Evolutionary conservation across 1,140 invertebrate species (phyloP).

Genomic region (Brachionus paranguensis): DNA sequence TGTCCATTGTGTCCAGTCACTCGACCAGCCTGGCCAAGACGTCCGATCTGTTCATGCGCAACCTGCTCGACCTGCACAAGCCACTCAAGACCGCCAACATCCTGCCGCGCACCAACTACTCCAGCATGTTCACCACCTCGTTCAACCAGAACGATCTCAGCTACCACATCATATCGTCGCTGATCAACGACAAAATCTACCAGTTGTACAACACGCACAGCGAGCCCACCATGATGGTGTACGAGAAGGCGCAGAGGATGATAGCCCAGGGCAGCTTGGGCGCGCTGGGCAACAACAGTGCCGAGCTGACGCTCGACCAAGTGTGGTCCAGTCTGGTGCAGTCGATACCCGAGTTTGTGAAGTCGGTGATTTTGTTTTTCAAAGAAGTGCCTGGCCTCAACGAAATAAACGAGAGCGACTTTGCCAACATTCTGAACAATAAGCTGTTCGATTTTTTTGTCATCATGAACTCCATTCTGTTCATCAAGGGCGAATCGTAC

Average conservation of each 20-base stretch:
- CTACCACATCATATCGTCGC: constrained; percentile 16
- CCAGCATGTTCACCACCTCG: neutral
- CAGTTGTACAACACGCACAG: constrained; percentile 24
- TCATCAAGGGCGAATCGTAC: neutral
- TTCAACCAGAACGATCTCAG: constrained; percentile 3
- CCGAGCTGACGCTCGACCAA: neutral
- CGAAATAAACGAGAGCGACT: constrained; percentile 22
- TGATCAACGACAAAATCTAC: constrained; percentile 36
- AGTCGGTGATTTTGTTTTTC: neutral
- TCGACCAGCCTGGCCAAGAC: neutral
- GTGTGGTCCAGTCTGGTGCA: neutral
- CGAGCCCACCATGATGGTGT: neutral
- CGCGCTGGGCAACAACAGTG: neutral
- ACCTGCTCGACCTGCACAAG: constrained; percentile 5
- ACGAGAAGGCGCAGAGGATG: constrained; percentile 5
- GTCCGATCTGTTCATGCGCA: neutral
- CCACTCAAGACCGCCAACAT: neutral
- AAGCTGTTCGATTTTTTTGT: constrained; percentile 37
- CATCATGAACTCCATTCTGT: constrained; percentile 16
- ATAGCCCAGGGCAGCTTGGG: neutral
- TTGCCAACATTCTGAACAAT: constrained; percentile 32
- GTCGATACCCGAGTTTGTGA: neutral
- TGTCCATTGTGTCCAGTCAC: neutral
- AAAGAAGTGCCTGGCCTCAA: constrained; percentile 26
- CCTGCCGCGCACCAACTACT: neutral